Evolutionary conservation across 2,113 vertebrate genomes (phyloP).

Genomic region (Sinocyclocheilus anophthalmus): DNA sequence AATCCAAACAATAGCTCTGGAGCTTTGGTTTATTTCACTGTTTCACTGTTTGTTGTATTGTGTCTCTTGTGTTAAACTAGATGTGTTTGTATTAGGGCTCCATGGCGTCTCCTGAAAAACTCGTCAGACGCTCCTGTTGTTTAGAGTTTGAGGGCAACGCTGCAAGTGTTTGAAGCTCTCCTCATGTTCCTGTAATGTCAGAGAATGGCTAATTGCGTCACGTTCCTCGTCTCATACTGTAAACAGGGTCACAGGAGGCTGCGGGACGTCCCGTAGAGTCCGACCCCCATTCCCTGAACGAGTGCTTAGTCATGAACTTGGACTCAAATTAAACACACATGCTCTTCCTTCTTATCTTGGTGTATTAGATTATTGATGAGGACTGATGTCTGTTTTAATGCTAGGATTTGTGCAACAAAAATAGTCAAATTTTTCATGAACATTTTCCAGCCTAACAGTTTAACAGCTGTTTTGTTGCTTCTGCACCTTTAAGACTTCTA

Average conservation of each 20-base stretch:
- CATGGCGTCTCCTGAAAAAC: conserved; percentile 1
- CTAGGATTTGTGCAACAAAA: too few species aligned
- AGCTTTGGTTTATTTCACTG: background rate
- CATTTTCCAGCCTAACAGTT: too few species aligned
- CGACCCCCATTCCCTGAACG: conserved; percentile 4
- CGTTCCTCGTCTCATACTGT: conserved; percentile 31
- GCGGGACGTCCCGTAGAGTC: conserved; percentile 4
- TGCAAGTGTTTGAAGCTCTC: background rate
- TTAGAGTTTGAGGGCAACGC: background rate
- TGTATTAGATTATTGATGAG: background rate
- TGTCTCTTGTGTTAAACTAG: background rate
- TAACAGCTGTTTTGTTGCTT: background rate
- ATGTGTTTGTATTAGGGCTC: conserved; percentile 28
- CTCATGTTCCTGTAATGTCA: background rate
- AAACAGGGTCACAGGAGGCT: background rate
- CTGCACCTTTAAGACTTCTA: background rate
- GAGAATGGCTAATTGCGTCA: conserved; percentile 34
- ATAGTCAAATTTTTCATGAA: too few species aligned
- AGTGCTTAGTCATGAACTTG: background rate
- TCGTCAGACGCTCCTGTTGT: background rate
- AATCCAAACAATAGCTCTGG: conserved; percentile 7
- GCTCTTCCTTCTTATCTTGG: background rate
- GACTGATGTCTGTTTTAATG: background rate
- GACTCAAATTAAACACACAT: background rate
- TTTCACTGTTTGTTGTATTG: background rate